Base-by-base conservation (phyloP, 2,888 invertebrate genomes). In the Tachina lurida region DNA sequence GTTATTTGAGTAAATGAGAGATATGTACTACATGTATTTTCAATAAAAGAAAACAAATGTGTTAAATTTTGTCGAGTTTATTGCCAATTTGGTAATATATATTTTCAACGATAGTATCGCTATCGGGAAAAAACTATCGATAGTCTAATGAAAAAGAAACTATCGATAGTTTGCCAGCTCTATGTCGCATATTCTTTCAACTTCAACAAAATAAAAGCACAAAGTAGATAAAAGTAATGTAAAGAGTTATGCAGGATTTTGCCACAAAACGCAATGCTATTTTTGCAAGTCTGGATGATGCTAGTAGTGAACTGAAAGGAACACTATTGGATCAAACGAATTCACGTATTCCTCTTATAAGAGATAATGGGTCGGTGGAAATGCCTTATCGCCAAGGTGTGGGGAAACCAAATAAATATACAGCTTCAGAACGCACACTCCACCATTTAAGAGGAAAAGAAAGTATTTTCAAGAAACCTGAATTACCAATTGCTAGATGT, bases 381-480 rank as follows among this genome's bases (percentile, higher is more conserved):
- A 62, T 87, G 67, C 78, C 78, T 1, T 90, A 89, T 62, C 90
- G 91, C 1, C 45, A 67, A 49, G 70, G 54, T 1, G n/a, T 74
- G 82, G 88, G 5, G 78, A 77, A 5, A 86, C 80, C 62, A 68
- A 47, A 67, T 2, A 87, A 87, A 54, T 79, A 81, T 58, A 82
- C 87, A 10, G 63, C 83, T 5, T 87, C 89, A 10, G 89, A 89
- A 31, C 82, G 85, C 10, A 88, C 87, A 3, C 79, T 92, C 4
- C 88, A 89, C 1, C 90, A 90, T 31, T 88, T 93, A 81, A 89
- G 91, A 1, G 92, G 93, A 45, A 93, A 95, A 89, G 96, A 97
- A 90, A 97, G 97, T 90, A 96, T 97, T 87, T 97, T 96, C 88
- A 97, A 97, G 91, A 94, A 95, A 84, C 96, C 96, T 1, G 95